Percentiles rank a stretch among this genome's conserved stretches.
Evolutionary conservation across 2,113 vertebrate species (phyloP).

Genomic region (Girardinichthys multiradiatus): DNA sequence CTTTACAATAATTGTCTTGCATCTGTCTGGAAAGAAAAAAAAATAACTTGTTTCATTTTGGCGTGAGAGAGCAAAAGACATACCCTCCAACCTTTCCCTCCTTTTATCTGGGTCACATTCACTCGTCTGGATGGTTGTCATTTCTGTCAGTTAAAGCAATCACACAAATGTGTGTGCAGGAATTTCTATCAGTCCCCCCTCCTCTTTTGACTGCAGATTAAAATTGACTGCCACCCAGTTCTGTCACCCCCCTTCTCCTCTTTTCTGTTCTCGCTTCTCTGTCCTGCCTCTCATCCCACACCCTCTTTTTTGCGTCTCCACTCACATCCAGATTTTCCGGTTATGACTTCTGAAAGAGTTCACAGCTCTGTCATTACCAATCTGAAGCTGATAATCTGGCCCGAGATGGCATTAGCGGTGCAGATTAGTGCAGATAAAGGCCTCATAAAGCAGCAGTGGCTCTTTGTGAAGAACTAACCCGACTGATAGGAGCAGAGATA

Average conservation of each 20-base stretch:
- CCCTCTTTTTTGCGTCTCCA: background rate
- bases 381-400: slow-evolving; percentile 81
- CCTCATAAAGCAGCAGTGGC: slow-evolving; percentile 74
- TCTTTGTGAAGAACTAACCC: slow-evolving; percentile 80
- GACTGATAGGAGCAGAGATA: slow-evolving; percentile 69
- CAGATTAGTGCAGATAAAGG: slow-evolving; percentile 82
- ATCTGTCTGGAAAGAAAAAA: slow-evolving; percentile 23
- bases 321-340: slow-evolving; percentile 68
- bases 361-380: slow-evolving; percentile 79
- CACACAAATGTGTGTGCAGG: slow-evolving; percentile 31
- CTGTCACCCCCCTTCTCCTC: slow-evolving; percentile 31
- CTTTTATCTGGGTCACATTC: slow-evolving; percentile 68
- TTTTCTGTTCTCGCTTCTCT: slow-evolving; percentile 27
- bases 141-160: slow-evolving; percentile 57
- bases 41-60: slow-evolving; percentile 6
- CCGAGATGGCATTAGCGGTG: slow-evolving; percentile 80
- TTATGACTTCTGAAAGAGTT: slow-evolving; percentile 80
- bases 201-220: slow-evolving; percentile 63
- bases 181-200: slow-evolving; percentile 34
- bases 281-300: slow-evolving; percentile 3
- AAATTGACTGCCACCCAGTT: slow-evolving; percentile 67
- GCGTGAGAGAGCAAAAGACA: background rate
- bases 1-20: slow-evolving; percentile 24
- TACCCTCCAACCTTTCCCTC: slow-evolving; percentile 1
- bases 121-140: slow-evolving; percentile 57